phyloP scores from a whole-genome alignment of 2,797 vertebrate species.

The Peromyscus attwateri region DNA sequence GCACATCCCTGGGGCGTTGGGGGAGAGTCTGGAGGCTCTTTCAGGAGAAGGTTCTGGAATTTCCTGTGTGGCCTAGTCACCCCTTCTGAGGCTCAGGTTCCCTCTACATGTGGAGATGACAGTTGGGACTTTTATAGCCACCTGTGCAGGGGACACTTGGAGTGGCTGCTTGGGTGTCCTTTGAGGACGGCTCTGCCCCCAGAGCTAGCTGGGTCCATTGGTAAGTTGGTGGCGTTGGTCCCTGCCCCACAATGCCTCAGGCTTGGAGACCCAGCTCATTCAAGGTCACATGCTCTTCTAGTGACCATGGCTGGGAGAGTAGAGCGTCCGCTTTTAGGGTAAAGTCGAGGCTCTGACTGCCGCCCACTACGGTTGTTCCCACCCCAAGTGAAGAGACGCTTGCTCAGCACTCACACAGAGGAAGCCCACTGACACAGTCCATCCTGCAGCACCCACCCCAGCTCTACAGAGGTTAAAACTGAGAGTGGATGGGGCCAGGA shows the following conservation, averaged over 20 bases:
- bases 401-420: not conserved
- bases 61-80: not conserved
- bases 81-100: not conserved
- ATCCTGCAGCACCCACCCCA: not conserved
- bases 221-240: not conserved
- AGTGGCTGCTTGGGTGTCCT: not conserved
- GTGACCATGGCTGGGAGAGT: rapidly evolving
- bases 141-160: not conserved
- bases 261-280: not conserved
- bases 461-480: not conserved
- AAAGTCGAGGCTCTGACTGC: too few species aligned
- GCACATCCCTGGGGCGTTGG: not conserved
- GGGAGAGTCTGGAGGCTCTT: not conserved
- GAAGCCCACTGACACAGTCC: not conserved
- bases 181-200: not conserved
- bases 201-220: not conserved
- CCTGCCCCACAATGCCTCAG: not conserved
- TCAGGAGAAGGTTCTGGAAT: not conserved
- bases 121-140: not conserved
- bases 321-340: not conserved
- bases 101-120: not conserved
- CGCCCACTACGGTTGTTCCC: not conserved
- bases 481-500: too few species aligned
- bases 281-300: not conserved
- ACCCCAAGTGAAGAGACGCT: not conserved